Conservation (phyloP, 1,140 invertebrate species). For the Venturia canescens region DNA sequence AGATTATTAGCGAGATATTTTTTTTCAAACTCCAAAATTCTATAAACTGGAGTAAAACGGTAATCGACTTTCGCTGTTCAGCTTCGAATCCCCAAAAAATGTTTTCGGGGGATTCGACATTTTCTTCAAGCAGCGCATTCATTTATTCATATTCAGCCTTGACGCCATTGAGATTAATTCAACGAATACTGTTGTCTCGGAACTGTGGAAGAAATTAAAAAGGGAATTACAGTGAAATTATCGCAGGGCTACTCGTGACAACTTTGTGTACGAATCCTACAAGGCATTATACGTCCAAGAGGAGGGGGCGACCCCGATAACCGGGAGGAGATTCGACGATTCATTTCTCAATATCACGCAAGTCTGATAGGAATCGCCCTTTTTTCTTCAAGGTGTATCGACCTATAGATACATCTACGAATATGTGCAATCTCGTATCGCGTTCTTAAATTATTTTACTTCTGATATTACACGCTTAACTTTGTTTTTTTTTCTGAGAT, state of each 20-base stretch:
- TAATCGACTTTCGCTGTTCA: too few species aligned
- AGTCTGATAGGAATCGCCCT: slow-evolving; percentile 20
- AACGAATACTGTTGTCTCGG: background rate
- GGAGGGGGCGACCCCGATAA: slow-evolving; percentile 14
- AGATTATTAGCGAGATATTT: too few species aligned
- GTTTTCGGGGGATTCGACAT: too few species aligned
- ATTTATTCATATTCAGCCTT: too few species aligned
- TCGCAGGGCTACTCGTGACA: slow-evolving; percentile 11
- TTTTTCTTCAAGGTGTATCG: slow-evolving; percentile 12
- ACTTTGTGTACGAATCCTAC: background rate
- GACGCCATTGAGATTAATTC: too few species aligned
- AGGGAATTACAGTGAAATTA: slow-evolving; percentile 20
- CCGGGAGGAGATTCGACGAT: slow-evolving; percentile 13
- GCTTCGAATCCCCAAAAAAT: too few species aligned
- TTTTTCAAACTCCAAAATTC: too few species aligned
- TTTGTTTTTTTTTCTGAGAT: too few species aligned
- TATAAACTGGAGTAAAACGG: too few species aligned
- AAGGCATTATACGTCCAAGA: slow-evolving; percentile 6
- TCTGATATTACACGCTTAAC: background rate
- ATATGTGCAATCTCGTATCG: background rate
- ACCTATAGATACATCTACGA: background rate
- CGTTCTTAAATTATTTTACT: background rate
- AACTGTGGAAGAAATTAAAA: background rate
- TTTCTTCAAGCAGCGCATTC: too few species aligned
- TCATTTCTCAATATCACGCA: slow-evolving; percentile 30